phyloP scores from a whole-genome alignment of 2,888 invertebrate genomes.

The Erebia ligea region DNA sequence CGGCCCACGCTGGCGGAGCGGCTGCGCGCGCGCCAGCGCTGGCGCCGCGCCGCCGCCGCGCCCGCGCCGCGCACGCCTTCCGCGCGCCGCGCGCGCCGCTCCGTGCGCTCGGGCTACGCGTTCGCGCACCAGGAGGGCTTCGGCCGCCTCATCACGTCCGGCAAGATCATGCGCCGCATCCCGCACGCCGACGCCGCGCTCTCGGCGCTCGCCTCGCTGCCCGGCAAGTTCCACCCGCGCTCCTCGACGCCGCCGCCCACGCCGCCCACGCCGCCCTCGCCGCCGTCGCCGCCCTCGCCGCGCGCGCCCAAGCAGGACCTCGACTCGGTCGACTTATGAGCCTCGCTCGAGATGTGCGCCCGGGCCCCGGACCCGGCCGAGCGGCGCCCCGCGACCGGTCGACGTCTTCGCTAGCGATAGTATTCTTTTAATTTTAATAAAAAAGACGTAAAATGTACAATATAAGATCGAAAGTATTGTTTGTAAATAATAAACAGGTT shows the following conservation, averaged over 20 bases:
- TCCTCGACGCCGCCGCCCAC: constrained; percentile 85
- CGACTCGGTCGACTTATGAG: constrained; percentile 88
- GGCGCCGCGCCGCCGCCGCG: constrained; percentile 88
- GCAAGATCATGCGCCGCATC: constrained; percentile 95
- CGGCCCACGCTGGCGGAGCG: constrained; percentile 96
- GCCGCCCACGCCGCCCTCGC: constrained; percentile 59
- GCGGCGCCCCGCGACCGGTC: constrained; percentile 9
- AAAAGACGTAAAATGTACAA: constrained; percentile 53
- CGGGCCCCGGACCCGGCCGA: constrained; percentile 4
- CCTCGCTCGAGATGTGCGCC: constrained; percentile 19
- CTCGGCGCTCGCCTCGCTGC: constrained; percentile 83
- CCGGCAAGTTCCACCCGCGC: constrained; percentile 86
- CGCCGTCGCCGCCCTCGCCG: constrained; percentile 55
- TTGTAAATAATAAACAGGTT: constrained; percentile 54
- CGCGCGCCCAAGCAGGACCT: constrained; percentile 89
- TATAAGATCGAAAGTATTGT: constrained; percentile 50
- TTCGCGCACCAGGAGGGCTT: constrained; percentile 99
- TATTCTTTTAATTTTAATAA: constrained; percentile 43
- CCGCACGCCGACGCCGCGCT: constrained; percentile 91
- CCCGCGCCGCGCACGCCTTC: constrained; percentile 93
- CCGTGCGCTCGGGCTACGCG: constrained; percentile 97
- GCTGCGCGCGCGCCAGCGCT: constrained; percentile 90
- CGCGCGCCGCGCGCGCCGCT: constrained; percentile 93
- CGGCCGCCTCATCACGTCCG: constrained; percentile 97
- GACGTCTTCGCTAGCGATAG: constrained; percentile 37